Evolutionary conservation across 2,797 vertebrate genomes (phyloP).

Genomic region (Odontamblyopus rebecca): DNA sequence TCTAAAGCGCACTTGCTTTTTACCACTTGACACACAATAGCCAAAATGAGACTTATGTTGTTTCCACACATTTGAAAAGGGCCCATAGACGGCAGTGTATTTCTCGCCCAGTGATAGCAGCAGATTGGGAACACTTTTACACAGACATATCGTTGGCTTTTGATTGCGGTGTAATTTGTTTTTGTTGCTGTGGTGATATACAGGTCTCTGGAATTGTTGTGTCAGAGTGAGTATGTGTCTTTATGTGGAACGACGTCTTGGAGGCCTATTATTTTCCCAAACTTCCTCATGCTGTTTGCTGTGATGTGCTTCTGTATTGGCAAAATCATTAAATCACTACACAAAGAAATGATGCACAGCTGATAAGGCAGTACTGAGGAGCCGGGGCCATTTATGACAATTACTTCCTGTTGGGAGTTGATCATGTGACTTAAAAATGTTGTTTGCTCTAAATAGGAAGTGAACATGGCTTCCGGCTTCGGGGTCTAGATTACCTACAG

Average conservation of each 20-base stretch:
- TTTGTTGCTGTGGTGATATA: constrained; percentile 29
- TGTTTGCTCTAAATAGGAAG: too few species aligned
- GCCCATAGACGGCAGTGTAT: too few species aligned
- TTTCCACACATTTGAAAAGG: background rate
- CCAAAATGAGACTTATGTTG: background rate
- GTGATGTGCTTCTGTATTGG: constrained; percentile 36
- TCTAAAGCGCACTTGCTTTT: background rate
- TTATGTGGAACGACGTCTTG: constrained; percentile 24
- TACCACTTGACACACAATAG: background rate
- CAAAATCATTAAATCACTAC: constrained; percentile 41
- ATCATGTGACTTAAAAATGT: constrained; percentile 11
- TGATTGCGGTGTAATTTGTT: background rate
- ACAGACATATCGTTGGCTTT: background rate
- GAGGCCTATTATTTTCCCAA: constrained; percentile 39
- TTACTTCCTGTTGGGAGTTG: constrained; percentile 8
- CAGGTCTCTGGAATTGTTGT: constrained; percentile 58
- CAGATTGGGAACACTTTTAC: background rate
- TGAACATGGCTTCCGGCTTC: too few species aligned
- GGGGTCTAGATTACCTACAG: too few species aligned
- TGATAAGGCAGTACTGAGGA: constrained; percentile 26
- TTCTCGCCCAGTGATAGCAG: background rate
- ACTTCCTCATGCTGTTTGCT: constrained; percentile 21
- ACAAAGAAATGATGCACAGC: constrained; percentile 33
- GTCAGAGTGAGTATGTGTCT: constrained; percentile 58
- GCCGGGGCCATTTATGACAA: constrained; percentile 24